phyloP scores from a whole-genome alignment of 2,888 invertebrate species.

The Drosophila ustulata region DNA sequence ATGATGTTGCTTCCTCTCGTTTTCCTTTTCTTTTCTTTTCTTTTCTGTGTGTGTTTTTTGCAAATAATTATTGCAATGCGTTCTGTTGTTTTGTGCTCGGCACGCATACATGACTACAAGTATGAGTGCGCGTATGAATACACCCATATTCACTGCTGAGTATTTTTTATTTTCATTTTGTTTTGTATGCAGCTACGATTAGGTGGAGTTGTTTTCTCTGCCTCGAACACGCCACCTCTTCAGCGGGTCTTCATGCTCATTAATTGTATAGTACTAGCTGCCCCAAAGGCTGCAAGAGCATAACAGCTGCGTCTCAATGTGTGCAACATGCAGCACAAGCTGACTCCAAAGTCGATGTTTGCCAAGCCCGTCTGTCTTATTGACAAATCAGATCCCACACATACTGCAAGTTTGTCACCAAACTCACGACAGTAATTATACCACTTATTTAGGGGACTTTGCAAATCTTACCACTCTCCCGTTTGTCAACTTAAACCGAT shows the following conservation, averaged over 20 bases:
- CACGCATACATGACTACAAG: constrained; percentile 21
- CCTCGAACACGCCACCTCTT: constrained; percentile 31
- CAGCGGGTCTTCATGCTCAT: constrained; percentile 43
- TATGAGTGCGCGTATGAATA: constrained; percentile 14
- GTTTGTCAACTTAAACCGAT: too few relatives aligned
- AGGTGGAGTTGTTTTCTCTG: constrained; percentile 14
- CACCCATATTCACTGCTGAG: neutral
- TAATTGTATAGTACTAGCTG: constrained; percentile 10
- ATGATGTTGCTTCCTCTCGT: constrained; percentile 29
- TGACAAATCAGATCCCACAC: too few relatives aligned
- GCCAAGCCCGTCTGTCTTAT: too few relatives aligned
- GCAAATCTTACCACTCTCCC: too few relatives aligned
- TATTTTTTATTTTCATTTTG: neutral
- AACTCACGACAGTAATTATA: too few relatives aligned
- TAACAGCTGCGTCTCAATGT: constrained; percentile 31
- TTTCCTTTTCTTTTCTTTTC: neutral
- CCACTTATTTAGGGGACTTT: too few relatives aligned
- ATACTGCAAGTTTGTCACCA: too few relatives aligned
- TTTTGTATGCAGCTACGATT: neutral
- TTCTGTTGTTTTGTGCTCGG: constrained; percentile 35
- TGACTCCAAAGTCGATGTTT: too few relatives aligned
- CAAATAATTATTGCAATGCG: constrained; percentile 53
- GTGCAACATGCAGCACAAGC: neutral
- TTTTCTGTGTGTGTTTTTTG: neutral
- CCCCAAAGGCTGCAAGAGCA: constrained; percentile 16